phyloP scores from a whole-genome alignment of 2,113 vertebrate genomes.

The Oreotrochilus melanogaster region DNA sequence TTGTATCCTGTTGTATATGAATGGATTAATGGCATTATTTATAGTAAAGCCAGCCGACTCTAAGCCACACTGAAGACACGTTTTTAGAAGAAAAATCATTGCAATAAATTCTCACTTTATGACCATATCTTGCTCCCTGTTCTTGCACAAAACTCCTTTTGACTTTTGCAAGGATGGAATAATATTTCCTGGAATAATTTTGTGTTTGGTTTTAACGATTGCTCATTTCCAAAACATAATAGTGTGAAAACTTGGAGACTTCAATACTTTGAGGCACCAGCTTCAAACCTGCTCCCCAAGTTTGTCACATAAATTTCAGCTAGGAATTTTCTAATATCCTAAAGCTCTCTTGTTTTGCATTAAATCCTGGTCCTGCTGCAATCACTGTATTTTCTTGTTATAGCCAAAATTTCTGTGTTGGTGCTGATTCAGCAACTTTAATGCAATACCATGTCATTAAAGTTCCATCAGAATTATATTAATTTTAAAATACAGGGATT shows the following conservation, averaged over 20 bases:
- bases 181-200: slow-evolving; percentile 57
- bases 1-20: slow-evolving; percentile 67
- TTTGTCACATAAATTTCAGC: not conserved
- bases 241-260: slow-evolving; percentile 1
- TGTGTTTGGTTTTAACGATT: slow-evolving; percentile 43
- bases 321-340: not conserved
- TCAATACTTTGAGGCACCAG: not conserved
- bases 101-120: slow-evolving; percentile 24
- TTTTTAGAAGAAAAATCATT: slow-evolving; percentile 42
- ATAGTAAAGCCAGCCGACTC: slow-evolving; percentile 22
- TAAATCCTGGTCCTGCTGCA: not conserved
- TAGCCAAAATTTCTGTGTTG: not conserved
- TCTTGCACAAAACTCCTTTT: slow-evolving; percentile 43
- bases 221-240: slow-evolving; percentile 38
- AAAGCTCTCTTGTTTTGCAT: not conserved
- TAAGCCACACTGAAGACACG: slow-evolving; percentile 48
- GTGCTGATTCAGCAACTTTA: not conserved
- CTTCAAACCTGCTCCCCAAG: not conserved
- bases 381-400: not conserved
- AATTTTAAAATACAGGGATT: not conserved
- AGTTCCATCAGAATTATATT: not conserved
- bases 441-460: not conserved
- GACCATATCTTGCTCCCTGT: slow-evolving; percentile 1
- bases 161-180: slow-evolving; percentile 47
- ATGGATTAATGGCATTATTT: slow-evolving; percentile 71